Evolutionary conservation across 1,140 invertebrate species (phyloP), one percentile per base, ranked within the genome.

Genomic region (Penaeus japonicus): DNA sequence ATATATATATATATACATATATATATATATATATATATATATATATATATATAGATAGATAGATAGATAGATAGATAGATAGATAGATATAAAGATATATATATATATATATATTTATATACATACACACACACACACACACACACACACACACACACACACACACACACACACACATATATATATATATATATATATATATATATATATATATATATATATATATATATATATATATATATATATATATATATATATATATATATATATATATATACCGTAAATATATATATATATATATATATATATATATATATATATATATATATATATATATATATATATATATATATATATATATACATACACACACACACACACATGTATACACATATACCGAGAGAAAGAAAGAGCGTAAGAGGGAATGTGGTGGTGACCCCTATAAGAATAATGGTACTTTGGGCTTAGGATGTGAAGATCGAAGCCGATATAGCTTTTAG

Each of bases 181-280:
- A 65, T 65, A 65, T 65, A 65, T 65, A 65, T 65, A 65, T 65
- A 65, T 65, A 65, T 65, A 65, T 65, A 65, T 65, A 65, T 65
- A 65, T 65, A 65, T 65, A 65, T 65, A 65, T 65, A 65, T 65
- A 65, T 65, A 65, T 65, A 65, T 65, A 65, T 65, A 65, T 65
- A 65, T 65, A 17, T 65, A 17, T 65, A 17, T 65, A 17, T 65
- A 17, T 65, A 17, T 65, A 17, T 65, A 17, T 65, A 17, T 65
- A 17, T 65, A 65, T 65, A 17, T 4, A 65, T 65, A 65, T 65
- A 65, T 65, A 65, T 65, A 4, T 4, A 65, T 17, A 65, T 3
- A 65, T 4, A 65, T 65, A 4, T 20, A 15, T 65, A 4, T 4
- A 4, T 3, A n/a, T 65, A n/a, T 3, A 20, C 27, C 3, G 17